Percentiles rank a stretch among this genome's conserved stretches.
Evolutionary conservation across 2,797 vertebrate species (phyloP).

Genomic region (Emys orbicularis): DNA sequence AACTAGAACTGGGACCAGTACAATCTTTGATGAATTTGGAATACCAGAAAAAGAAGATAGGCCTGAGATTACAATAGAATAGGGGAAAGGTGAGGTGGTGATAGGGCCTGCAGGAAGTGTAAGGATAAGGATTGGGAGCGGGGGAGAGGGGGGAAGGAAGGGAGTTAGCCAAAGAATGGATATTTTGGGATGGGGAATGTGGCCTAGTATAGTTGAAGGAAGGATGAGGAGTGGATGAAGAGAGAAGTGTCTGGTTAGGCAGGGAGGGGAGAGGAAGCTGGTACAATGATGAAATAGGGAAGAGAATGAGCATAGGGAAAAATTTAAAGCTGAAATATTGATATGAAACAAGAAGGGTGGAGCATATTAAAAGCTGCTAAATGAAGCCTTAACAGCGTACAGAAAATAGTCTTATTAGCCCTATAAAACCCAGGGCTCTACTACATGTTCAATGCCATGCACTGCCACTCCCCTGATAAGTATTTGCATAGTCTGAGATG

Average conservation of each 20-base stretch:
- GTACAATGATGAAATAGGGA: fast-evolving
- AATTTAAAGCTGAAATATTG: background rate
- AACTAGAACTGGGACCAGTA: background rate
- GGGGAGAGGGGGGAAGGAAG: background rate
- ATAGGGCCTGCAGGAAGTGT: fast-evolving
- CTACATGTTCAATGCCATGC: background rate
- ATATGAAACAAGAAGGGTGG: too few species aligned
- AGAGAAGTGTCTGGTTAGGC: fast-evolving
- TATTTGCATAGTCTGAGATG: background rate
- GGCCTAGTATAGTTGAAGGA: background rate
- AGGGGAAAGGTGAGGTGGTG: background rate
- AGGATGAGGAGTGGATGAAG: background rate
- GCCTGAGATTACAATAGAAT: background rate
- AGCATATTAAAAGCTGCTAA: background rate
- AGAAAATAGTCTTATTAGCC: background rate
- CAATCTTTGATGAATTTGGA: background rate
- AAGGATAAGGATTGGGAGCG: background rate
- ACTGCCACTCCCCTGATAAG: background rate
- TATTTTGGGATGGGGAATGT: background rate
- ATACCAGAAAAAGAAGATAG: background rate
- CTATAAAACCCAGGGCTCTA: background rate
- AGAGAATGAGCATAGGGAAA: background rate
- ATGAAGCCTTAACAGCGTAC: background rate
- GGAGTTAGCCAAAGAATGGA: background rate
- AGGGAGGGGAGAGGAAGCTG: background rate